Conservation (phyloP, 2,113 vertebrate genomes). For the Engystomops pustulosus region DNA sequence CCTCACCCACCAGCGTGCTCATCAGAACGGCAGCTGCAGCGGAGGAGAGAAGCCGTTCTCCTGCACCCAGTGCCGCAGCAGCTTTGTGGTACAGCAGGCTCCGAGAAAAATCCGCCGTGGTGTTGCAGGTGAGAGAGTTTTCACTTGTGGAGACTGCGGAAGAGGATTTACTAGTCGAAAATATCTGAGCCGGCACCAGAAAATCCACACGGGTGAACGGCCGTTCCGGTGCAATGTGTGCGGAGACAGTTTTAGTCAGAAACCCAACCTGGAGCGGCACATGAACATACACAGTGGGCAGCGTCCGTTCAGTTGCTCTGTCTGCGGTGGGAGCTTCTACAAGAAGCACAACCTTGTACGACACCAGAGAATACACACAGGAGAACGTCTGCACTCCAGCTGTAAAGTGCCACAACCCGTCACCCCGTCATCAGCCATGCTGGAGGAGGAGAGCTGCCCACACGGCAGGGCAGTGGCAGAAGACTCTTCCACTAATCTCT, state of each 20-base stretch:
- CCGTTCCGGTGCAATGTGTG: conserved; percentile 67
- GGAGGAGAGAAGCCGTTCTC: conserved; percentile 46
- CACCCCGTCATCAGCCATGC: not conserved
- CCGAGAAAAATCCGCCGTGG: conserved; percentile 28
- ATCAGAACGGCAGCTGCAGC: conserved; percentile 45
- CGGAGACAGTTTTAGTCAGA: conserved; percentile 66
- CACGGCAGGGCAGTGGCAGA: not conserved
- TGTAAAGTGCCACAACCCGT: conserved; percentile 42
- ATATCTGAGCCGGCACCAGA: conserved; percentile 65
- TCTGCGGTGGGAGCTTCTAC: conserved; percentile 64
- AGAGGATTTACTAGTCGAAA: conserved; percentile 66
- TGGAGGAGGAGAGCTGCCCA: not conserved
- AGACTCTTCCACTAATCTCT: conserved; percentile 4
- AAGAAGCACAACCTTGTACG: conserved; percentile 53
- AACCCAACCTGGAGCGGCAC: conserved; percentile 65
- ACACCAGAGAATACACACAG: conserved; percentile 55
- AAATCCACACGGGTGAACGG: conserved; percentile 67
- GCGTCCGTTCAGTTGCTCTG: conserved; percentile 63
- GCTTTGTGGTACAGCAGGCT: conserved; percentile 14
- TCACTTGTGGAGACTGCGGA: conserved; percentile 63
- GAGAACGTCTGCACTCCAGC: conserved; percentile 54
- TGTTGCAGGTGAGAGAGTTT: conserved; percentile 63
- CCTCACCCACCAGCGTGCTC: conserved; percentile 33
- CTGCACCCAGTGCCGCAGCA: conserved; percentile 48
- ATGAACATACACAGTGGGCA: conserved; percentile 68